These are phyloP conservation scores for Omphaloscelis lunosa DNA, from an alignment of 2,888 invertebrate genomes.

Conservation along the genomic window DNA sequence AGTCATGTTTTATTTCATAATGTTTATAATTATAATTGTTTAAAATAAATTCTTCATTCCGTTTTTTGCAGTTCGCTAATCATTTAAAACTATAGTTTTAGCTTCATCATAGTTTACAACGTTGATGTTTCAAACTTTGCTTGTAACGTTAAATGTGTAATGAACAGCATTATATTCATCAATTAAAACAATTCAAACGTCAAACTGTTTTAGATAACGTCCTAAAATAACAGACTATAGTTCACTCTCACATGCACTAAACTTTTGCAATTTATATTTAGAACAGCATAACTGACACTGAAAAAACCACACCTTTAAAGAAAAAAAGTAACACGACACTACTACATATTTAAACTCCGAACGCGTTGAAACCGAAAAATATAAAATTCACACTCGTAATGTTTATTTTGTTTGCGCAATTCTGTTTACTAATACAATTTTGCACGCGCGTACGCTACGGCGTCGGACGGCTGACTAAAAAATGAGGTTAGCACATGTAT, in stretches of 20 bases:
- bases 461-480: constrained; percentile 54
- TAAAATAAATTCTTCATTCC: background rate
- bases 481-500: constrained; percentile 47
- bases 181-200: constrained; percentile 27
- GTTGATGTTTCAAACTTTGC: background rate
- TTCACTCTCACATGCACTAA: constrained; percentile 16
- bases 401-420: constrained; percentile 47
- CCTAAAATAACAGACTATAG: constrained; percentile 12
- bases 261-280: constrained; percentile 14
- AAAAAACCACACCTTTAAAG: constrained; percentile 3
- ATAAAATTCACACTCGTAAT: background rate
- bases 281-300: constrained; percentile 27
- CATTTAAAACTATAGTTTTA: constrained; percentile 49
- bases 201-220: background rate
- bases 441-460: constrained; percentile 40
- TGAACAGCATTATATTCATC: constrained; percentile 15
- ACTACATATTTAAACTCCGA: constrained; percentile 25
- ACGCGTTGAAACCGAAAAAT: constrained; percentile 2
- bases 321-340: constrained; percentile 6
- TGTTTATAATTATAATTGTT: background rate
- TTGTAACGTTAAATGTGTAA: background rate
- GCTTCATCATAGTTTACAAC: constrained; percentile 20
- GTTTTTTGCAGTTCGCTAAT: background rate
- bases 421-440: constrained; percentile 30
- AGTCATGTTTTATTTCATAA: background rate